Conservation (phyloP, 2,888 invertebrate species). For the Andrena haemorrhoa region DNA sequence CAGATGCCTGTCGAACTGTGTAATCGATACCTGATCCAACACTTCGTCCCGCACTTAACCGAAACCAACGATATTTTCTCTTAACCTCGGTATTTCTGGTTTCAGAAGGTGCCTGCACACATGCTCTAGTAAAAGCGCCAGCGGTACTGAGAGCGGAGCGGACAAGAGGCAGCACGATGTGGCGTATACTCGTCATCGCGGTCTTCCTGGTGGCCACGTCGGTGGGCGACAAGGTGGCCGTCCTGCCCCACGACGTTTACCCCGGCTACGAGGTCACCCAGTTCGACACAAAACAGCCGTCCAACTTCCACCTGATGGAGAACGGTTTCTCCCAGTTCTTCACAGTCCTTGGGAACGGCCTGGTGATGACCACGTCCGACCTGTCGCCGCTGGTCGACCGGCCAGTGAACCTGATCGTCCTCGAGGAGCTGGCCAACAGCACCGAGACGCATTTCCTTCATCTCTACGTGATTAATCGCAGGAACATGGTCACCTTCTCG, state of each 20-base stretch:
- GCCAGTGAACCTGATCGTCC: constrained; percentile 92
- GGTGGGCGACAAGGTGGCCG: constrained; percentile 83
- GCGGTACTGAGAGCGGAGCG: constrained; percentile 45
- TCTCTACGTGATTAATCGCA: constrained; percentile 93
- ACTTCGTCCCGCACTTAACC: no score
- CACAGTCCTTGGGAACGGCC: constrained; percentile 94
- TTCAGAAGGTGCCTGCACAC: constrained; percentile 70
- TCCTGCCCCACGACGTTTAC: constrained; percentile 95
- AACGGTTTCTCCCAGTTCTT: constrained; percentile 94
- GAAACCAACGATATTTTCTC: background rate
- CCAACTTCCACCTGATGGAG: constrained; percentile 90
- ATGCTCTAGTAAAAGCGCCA: constrained; percentile 80
- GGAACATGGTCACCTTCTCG: constrained; percentile 93
- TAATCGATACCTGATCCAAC: no score
- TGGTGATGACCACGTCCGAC: constrained; percentile 96
- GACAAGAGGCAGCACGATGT: constrained; percentile 77
- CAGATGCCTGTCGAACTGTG: no score
- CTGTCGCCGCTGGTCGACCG: constrained; percentile 92
- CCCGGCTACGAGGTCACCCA: constrained; percentile 95
- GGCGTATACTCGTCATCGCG: constrained; percentile 75
- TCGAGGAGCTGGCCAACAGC: constrained; percentile 92
- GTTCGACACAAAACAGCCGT: constrained; percentile 85
- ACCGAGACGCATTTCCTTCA: constrained; percentile 93
- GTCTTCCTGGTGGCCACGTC: constrained; percentile 70
- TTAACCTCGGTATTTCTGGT: constrained; percentile 11